A percentile compares a stretch with the other conserved stretches of the same genome.
Conservation (phyloP, 2,797 vertebrate species). For the Notamacropus eugenii region DNA sequence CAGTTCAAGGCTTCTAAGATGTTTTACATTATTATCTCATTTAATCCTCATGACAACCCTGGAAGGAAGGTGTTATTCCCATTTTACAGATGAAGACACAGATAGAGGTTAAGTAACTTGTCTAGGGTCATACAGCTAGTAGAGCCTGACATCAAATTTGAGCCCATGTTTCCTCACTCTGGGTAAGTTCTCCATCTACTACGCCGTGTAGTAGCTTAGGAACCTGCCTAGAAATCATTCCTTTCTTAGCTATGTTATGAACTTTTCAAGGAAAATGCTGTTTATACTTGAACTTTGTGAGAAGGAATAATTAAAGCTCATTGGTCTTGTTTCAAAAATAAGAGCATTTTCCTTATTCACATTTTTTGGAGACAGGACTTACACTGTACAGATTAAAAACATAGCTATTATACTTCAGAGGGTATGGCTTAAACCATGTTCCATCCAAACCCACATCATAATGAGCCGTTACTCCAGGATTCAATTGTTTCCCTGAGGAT, state of each 20-base stretch:
- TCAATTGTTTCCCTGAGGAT: background rate
- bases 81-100: background rate
- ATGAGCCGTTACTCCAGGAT: background rate
- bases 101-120: background rate
- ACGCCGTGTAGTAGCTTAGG: background rate
- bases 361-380: background rate
- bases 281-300: background rate
- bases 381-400: background rate
- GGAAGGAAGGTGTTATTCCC: background rate
- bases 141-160: background rate
- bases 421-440: background rate
- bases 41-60: background rate
- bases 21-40: background rate
- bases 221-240: background rate
- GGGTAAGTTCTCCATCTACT: background rate
- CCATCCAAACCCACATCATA: background rate
- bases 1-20: background rate
- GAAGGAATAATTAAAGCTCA: slow-evolving; percentile 32
- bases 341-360: slow-evolving; percentile 13
- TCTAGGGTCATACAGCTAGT: background rate
- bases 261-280: background rate
- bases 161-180: background rate
- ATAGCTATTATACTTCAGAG: background rate
- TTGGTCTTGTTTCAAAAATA: slow-evolving; percentile 2
- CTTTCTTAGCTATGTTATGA: background rate